phyloP scores from a whole-genome alignment of 2,888 invertebrate species.

The Choreutis nemorana region DNA sequence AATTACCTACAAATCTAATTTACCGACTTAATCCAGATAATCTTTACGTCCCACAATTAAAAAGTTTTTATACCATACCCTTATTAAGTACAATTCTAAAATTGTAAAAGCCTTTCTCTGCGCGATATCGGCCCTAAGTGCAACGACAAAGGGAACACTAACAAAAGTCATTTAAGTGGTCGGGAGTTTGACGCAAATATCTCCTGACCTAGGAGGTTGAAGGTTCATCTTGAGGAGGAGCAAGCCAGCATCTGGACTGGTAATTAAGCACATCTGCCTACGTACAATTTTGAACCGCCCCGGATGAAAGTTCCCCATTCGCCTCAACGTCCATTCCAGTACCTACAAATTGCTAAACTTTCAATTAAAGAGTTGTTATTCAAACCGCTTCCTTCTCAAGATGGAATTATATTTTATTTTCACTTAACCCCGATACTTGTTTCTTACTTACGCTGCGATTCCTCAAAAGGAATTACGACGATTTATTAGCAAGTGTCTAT shows the following conservation, averaged over 20 bases:
- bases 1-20: no score
- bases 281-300: slow-evolving; percentile 63
- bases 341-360: slow-evolving; percentile 66
- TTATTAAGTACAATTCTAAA: no score
- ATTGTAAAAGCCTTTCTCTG: no score
- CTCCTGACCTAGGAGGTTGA: slow-evolving; percentile 31
- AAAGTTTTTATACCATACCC: no score
- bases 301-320: slow-evolving; percentile 52
- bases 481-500: slow-evolving; percentile 36
- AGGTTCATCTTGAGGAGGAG: slow-evolving; percentile 50
- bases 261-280: slow-evolving; percentile 67
- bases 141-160: slow-evolving; percentile 30
- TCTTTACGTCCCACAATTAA: no score
- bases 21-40: no score
- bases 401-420: slow-evolving; percentile 61
- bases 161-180: slow-evolving; percentile 40
- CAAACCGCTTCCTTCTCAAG: slow-evolving; percentile 53
- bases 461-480: slow-evolving; percentile 30
- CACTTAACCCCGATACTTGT: slow-evolving; percentile 48
- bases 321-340: slow-evolving; percentile 59
- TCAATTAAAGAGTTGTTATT: slow-evolving; percentile 67
- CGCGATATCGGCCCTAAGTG: no score
- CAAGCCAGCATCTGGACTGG: slow-evolving; percentile 52
- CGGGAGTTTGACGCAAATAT: no score
- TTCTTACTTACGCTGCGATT: slow-evolving; percentile 38